A percentile compares a stretch with the other conserved stretches of the same genome.
These are phyloP conservation scores for Miltochrista miniata DNA, from an alignment of 2,888 invertebrate genomes.

Conservation along the genomic window DNA sequence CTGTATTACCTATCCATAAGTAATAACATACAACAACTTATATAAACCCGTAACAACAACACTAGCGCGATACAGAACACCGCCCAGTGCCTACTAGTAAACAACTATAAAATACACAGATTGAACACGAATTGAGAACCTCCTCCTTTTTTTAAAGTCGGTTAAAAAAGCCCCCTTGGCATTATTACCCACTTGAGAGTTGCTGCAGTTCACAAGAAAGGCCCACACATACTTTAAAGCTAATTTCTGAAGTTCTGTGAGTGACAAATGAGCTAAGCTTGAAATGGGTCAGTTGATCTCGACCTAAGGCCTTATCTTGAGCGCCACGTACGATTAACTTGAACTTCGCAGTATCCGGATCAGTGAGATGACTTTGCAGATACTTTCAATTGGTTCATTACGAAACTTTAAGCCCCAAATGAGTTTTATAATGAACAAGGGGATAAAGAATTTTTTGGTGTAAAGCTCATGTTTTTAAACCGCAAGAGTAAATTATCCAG, in stretches of 20 bases:
- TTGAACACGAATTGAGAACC: no score
- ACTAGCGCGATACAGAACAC: no score
- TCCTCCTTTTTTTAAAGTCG: no score
- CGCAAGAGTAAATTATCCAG: background rate
- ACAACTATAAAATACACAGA: no score
- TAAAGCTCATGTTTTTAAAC: background rate
- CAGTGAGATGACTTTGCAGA: conserved; percentile 16
- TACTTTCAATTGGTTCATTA: conserved; percentile 22
- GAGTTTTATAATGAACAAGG: conserved; percentile 19
- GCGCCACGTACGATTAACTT: conserved; percentile 16
- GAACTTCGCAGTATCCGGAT: conserved; percentile 11
- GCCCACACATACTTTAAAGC: background rate
- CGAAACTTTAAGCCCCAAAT: conserved; percentile 14
- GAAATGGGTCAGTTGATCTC: conserved; percentile 13
- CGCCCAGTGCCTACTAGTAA: no score
- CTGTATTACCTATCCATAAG: no score
- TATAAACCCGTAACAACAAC: no score
- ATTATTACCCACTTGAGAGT: background rate
- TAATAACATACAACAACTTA: no score
- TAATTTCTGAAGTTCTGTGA: background rate
- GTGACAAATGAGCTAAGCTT: conserved; percentile 12
- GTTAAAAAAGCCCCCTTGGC: background rate
- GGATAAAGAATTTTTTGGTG: conserved; percentile 5
- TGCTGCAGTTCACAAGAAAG: background rate
- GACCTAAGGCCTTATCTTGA: conserved; percentile 9